These are phyloP conservation scores for Ptiloglossa arizonensis DNA, from an alignment of 1,140 invertebrate genomes.

Conservation along the genomic window DNA sequence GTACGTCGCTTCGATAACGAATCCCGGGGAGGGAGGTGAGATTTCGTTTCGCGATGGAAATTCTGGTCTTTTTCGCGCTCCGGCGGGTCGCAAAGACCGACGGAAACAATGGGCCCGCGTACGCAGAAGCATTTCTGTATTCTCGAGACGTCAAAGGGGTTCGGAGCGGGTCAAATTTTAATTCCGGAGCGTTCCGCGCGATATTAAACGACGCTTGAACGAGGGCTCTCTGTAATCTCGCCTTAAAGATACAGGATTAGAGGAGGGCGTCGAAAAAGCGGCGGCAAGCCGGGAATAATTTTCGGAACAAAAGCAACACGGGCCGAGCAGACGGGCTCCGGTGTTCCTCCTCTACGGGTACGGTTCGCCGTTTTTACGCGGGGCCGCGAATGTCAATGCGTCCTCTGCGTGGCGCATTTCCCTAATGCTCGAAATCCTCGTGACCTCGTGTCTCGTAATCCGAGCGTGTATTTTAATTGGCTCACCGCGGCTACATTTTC, in stretches of 20 bases:
- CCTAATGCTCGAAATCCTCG: slow-evolving; percentile 47
- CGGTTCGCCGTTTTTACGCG: slow-evolving; percentile 18
- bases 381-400: slow-evolving; percentile 39
- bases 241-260: slow-evolving; percentile 45
- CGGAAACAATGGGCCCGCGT: no score
- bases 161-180: slow-evolving; percentile 42
- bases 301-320: slow-evolving; percentile 30
- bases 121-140: background rate
- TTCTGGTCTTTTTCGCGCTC: slow-evolving; percentile 10
- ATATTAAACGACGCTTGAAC: slow-evolving; percentile 18
- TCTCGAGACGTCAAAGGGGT: background rate
- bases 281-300: slow-evolving; percentile 30
- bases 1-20: no score
- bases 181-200: slow-evolving; percentile 6
- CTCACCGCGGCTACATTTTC: slow-evolving; percentile 34
- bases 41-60: background rate
- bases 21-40: no score
- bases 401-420: slow-evolving; percentile 44
- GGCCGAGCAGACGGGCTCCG: no score
- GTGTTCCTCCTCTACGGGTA: background rate
- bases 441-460: slow-evolving; percentile 49
- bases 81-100: slow-evolving; percentile 1
- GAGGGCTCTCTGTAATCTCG: slow-evolving; percentile 26
- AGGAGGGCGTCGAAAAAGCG: background rate
- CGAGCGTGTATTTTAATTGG: slow-evolving; percentile 55